These are phyloP conservation scores for Pterostichus madidus DNA, from an alignment of 2,888 invertebrate genomes.

Conservation along the genomic window DNA sequence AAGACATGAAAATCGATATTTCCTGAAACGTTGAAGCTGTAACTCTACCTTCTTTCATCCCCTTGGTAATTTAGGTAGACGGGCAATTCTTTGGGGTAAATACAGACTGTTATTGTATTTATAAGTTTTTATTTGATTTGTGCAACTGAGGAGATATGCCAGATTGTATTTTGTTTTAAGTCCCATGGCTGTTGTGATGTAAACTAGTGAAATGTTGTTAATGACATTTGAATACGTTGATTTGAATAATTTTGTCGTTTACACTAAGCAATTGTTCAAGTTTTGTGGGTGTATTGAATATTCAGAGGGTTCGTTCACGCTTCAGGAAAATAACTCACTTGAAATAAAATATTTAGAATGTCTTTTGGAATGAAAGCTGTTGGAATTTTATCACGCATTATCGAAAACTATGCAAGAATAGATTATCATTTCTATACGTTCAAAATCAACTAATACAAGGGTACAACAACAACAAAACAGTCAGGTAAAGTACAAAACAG, in stretches of 20 bases:
- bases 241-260: slow-evolving; percentile 56
- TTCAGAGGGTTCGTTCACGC: background rate
- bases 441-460: too few relatives aligned
- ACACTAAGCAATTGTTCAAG: slow-evolving; percentile 26
- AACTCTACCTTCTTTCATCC: background rate
- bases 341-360: too few relatives aligned
- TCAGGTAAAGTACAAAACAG: too few relatives aligned
- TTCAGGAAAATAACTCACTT: too few relatives aligned
- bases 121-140: slow-evolving; percentile 35
- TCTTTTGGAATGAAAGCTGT: too few relatives aligned
- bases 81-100: background rate
- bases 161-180: background rate
- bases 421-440: too few relatives aligned
- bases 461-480: too few relatives aligned
- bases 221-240: slow-evolving; percentile 52
- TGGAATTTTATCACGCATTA: too few relatives aligned
- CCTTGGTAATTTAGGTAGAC: background rate
- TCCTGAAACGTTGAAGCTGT: background rate
- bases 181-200: slow-evolving; percentile 6
- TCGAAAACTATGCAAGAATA: too few relatives aligned
- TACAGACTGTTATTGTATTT: slow-evolving; percentile 4
- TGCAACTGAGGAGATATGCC: background rate
- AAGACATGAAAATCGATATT: slow-evolving; percentile 14
- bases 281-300: slow-evolving; percentile 35
- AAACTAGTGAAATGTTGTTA: slow-evolving; percentile 23